These are phyloP conservation scores for Scolopax bukidnonensis DNA, from an alignment of 2,797 vertebrate species.

Conservation along the genomic window DNA sequence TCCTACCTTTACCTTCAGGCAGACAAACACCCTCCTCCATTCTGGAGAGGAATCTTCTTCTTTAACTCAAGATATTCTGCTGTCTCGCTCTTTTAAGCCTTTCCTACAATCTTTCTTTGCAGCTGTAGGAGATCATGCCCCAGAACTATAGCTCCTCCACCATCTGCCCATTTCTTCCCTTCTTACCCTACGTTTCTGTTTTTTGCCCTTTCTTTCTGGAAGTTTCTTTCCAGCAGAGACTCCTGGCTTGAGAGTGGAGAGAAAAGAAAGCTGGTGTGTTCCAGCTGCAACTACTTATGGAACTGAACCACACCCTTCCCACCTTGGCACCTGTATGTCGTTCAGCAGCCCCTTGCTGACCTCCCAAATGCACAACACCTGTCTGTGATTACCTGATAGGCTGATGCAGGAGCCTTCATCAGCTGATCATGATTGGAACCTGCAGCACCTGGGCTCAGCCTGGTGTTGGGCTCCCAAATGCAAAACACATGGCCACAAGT, in stretches of 20 bases:
- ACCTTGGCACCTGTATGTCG: fast-evolving
- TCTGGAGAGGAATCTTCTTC: fast-evolving
- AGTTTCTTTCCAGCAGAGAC: neutral
- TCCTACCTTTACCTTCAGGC: fast-evolving
- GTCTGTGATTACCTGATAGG: neutral
- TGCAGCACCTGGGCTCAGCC: neutral
- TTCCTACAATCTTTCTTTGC: neutral
- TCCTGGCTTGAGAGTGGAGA: fast-evolving
- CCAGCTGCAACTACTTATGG: fast-evolving
- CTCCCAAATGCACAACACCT: neutral
- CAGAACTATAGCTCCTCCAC: fast-evolving
- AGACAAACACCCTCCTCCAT: fast-evolving
- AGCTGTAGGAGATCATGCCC: fast-evolving
- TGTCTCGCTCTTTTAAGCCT: neutral
- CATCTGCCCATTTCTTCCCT: neutral
- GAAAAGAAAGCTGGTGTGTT: fast-evolving
- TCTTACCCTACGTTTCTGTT: neutral
- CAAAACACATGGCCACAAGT: fast-evolving
- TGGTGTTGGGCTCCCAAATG: neutral
- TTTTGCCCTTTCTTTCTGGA: fast-evolving
- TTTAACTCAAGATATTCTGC: fast-evolving
- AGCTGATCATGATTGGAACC: neutral
- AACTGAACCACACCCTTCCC: fast-evolving
- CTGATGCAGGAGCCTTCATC: neutral
- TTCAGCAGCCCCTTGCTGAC: neutral